phyloP scores from a whole-genome alignment of 2,113 vertebrate species.

The Oxyura jamaicensis region DNA sequence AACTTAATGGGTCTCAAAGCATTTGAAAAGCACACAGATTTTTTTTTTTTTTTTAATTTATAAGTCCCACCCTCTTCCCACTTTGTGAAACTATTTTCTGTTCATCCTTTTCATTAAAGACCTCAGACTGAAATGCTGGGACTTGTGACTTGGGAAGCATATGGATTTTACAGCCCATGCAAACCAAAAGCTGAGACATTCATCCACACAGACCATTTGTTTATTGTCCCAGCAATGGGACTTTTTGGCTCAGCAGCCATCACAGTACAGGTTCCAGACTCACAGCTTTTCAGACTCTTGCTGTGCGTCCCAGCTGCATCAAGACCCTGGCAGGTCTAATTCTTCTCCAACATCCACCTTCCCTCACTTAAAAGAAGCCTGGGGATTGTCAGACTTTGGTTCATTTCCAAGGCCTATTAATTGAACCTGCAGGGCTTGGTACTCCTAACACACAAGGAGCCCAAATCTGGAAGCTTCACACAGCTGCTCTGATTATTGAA shows the following conservation, averaged over 20 bases:
- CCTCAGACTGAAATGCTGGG: neutral
- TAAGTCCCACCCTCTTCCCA: neutral
- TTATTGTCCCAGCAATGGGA: constrained; percentile 51
- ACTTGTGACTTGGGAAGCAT: neutral
- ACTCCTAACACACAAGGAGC: neutral
- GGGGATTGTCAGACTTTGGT: constrained; percentile 18
- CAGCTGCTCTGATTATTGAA: constrained; percentile 6
- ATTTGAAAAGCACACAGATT: neutral
- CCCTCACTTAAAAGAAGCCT: neutral
- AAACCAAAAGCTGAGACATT: neutral
- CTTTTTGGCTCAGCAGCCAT: neutral
- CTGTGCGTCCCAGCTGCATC: constrained; percentile 48
- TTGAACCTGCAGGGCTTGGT: constrained; percentile 12
- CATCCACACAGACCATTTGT: neutral
- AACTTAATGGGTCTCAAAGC: neutral
- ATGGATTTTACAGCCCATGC: constrained; percentile 8
- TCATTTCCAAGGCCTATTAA: constrained; percentile 29
- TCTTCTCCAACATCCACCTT: constrained; percentile 8
- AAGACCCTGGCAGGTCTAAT: constrained; percentile 30
- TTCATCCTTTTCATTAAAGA: neutral
- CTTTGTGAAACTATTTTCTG: constrained; percentile 5
- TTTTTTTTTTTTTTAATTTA: neutral
- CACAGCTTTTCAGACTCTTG: neutral
- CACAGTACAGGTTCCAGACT: constrained; percentile 11
- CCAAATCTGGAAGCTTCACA: neutral